Conservation (phyloP, 2,888 invertebrate species). For the Coenonympha arcania region DNA sequence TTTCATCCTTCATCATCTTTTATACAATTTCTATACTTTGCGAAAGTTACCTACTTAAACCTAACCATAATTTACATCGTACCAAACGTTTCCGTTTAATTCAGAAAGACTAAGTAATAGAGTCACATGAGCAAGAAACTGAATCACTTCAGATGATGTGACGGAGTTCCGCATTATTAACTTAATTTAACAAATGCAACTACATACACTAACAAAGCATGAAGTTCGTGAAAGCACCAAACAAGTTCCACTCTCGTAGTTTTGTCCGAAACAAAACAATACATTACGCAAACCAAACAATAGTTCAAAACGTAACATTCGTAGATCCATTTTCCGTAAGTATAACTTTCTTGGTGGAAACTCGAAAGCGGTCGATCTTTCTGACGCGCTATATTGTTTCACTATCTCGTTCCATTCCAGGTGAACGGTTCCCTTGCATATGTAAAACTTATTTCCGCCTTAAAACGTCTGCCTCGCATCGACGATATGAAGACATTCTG, state of each 20-base stretch:
- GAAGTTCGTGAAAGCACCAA: constrained; percentile 34
- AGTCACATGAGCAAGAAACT: neutral
- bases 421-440: constrained; percentile 38
- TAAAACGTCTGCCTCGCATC: constrained; percentile 21
- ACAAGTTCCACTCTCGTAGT: constrained; percentile 30
- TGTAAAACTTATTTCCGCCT: constrained; percentile 24
- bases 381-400: constrained; percentile 52
- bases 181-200: constrained; percentile 20
- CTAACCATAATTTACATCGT: no score
- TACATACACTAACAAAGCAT: constrained; percentile 27
- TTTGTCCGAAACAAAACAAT: constrained; percentile 34
- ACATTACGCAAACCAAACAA: constrained; percentile 30
- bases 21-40: no score
- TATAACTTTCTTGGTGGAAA: constrained; percentile 51
- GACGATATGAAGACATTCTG: constrained; percentile 20
- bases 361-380: constrained; percentile 46
- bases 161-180: neutral
- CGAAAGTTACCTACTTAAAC: no score
- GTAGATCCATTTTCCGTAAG: constrained; percentile 42
- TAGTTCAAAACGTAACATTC: constrained; percentile 34
- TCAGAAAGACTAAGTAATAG: no score
- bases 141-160: neutral
- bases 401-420: constrained; percentile 58
- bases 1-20: no score
- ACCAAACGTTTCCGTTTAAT: no score